These are phyloP conservation scores for Napeogenes inachia DNA, from an alignment of 2,888 invertebrate species.

Conservation along the genomic window DNA sequence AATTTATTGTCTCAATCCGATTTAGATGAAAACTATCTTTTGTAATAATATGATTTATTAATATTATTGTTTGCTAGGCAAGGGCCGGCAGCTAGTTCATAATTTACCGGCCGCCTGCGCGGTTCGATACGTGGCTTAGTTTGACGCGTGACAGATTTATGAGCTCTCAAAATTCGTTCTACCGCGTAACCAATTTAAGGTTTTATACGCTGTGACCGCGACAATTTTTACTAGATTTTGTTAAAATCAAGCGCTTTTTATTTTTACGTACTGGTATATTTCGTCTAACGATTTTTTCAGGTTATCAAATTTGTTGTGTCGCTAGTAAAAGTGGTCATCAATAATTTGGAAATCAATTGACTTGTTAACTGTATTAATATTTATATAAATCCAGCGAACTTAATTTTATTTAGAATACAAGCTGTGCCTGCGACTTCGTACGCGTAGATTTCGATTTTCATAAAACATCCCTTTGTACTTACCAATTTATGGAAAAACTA, in stretches of 20 bases:
- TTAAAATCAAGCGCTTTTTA: constrained; percentile 4
- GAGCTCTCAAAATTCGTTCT: constrained; percentile 67
- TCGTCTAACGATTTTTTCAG: background rate
- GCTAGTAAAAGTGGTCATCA: no score
- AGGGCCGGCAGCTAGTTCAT: constrained; percentile 53
- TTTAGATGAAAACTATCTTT: constrained; percentile 30
- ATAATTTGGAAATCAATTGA: no score
- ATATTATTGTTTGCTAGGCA: constrained; percentile 34
- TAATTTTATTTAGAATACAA: no score
- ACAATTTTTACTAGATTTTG: constrained; percentile 16
- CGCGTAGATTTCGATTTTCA: no score
- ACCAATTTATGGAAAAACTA: no score
- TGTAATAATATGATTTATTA: constrained; percentile 38
- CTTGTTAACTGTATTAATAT: no score
- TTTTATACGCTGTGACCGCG: constrained; percentile 26
- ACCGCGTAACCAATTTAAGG: constrained; percentile 49
- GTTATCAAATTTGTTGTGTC: background rate
- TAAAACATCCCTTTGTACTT: no score
- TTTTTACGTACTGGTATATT: background rate
- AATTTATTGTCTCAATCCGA: constrained; percentile 31
- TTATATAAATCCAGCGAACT: no score
- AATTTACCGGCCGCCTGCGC: constrained; percentile 67
- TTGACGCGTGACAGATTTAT: constrained; percentile 75
- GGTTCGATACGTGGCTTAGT: constrained; percentile 74
- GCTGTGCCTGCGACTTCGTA: no score